Evolutionary conservation across 2,797 vertebrate genomes (phyloP).

Genomic region (Siniperca scherzeri): DNA sequence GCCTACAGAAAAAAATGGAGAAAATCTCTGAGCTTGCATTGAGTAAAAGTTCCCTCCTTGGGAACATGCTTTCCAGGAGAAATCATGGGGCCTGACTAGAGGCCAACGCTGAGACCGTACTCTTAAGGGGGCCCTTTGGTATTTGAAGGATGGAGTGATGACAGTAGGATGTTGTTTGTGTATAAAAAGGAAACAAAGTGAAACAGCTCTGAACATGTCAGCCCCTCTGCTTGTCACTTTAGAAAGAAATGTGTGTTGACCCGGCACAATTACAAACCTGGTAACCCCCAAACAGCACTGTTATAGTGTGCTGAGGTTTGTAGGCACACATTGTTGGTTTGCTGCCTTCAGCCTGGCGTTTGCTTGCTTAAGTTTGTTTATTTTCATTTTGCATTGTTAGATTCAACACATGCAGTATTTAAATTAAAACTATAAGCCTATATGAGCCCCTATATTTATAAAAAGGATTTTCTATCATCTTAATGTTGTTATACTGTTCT

Average conservation of each 20-base stretch:
- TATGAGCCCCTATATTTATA: slow-evolving; percentile 1
- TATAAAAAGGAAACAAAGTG: slow-evolving; percentile 80
- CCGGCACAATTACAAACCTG: slow-evolving; percentile 55
- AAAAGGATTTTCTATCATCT: not conserved
- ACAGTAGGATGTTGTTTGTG: slow-evolving; percentile 83
- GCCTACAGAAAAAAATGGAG: slow-evolving; percentile 19
- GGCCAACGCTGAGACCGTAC: slow-evolving; percentile 53
- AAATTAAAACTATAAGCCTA: slow-evolving; percentile 7
- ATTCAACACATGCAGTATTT: slow-evolving; percentile 13
- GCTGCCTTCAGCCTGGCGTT: slow-evolving; percentile 27
- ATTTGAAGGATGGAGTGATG: slow-evolving; percentile 85
- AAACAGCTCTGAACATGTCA: slow-evolving; percentile 80
- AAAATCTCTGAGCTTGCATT: slow-evolving; percentile 43
- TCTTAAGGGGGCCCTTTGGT: slow-evolving; percentile 76
- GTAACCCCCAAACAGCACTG: slow-evolving; percentile 59
- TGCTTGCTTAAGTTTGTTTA: slow-evolving; percentile 39
- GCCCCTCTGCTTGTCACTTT: slow-evolving; percentile 65
- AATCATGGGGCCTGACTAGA: slow-evolving; percentile 65
- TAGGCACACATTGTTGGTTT: slow-evolving; percentile 26
- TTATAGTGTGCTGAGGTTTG: slow-evolving; percentile 37
- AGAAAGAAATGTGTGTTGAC: slow-evolving; percentile 73
- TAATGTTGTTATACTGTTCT: not conserved
- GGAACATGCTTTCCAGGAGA: slow-evolving; percentile 65
- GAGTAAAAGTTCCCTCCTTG: slow-evolving; percentile 58
- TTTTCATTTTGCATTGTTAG: slow-evolving; percentile 28